Percentiles rank a stretch among this genome's conserved stretches.
Evolutionary conservation across 2,797 vertebrate genomes (phyloP).

Genomic region (Fringilla coelebs): DNA sequence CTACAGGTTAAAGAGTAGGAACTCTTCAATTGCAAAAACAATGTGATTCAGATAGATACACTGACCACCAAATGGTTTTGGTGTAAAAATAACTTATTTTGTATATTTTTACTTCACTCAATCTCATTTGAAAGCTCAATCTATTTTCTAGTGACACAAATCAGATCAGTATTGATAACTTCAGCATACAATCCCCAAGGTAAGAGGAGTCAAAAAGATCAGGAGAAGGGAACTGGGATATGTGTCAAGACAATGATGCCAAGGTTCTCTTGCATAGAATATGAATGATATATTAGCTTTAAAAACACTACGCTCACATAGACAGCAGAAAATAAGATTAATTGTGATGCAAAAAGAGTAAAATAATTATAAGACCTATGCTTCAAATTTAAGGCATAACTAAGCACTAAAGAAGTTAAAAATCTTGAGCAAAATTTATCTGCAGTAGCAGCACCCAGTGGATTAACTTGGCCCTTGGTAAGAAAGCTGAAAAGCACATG

Average conservation of each 20-base stretch:
- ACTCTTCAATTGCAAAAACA: background rate
- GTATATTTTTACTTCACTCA: background rate
- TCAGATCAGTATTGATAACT: background rate
- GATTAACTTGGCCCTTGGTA: background rate
- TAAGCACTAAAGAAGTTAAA: background rate
- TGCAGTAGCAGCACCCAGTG: background rate
- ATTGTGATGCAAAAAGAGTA: background rate
- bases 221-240: background rate
- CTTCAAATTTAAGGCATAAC: background rate
- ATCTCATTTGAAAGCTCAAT: background rate
- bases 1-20: background rate
- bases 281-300: background rate
- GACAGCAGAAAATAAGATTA: background rate
- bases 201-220: background rate
- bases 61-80: background rate
- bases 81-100: background rate
- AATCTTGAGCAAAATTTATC: background rate
- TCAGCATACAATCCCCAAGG: background rate
- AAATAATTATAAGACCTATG: background rate
- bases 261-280: background rate
- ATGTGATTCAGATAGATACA: background rate
- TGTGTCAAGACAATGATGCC: background rate
- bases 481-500: slow-evolving; percentile 25
- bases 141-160: slow-evolving; percentile 6
- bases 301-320: background rate